phyloP scores from a whole-genome alignment of 2,888 invertebrate species.

The Agrochola circellaris region DNA sequence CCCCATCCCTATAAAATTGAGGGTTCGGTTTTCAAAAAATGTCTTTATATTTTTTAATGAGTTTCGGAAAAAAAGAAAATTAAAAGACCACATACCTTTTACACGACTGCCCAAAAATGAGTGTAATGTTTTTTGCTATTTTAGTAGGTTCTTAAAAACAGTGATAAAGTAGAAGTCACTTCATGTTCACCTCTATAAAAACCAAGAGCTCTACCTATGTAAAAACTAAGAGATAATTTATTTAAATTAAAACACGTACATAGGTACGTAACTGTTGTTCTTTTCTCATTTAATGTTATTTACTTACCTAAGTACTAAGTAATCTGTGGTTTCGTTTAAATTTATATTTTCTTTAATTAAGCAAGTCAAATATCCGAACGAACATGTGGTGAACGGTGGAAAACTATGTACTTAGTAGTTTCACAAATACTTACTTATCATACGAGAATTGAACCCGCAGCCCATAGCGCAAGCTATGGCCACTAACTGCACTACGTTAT shows the following conservation, averaged over 20 bases:
- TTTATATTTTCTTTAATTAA: background rate
- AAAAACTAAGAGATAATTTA: background rate
- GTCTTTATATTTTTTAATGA: background rate
- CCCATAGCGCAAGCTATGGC: background rate
- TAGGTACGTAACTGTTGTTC: background rate
- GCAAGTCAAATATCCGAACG: background rate
- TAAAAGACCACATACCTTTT: background rate
- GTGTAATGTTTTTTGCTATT: background rate
- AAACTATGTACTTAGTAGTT: background rate
- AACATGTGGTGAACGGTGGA: background rate
- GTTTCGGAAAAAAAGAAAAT: background rate
- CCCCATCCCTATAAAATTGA: constrained; percentile 9
- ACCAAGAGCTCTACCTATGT: too few species aligned
- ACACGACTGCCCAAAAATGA: too few species aligned
- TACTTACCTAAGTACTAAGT: background rate
- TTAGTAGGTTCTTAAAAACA: background rate
- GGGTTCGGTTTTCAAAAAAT: constrained; percentile 26
- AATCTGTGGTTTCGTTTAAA: background rate
- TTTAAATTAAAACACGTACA: background rate
- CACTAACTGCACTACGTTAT: too few species aligned
- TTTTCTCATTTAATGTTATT: background rate
- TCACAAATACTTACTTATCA: background rate
- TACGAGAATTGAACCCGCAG: background rate
- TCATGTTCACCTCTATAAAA: background rate
- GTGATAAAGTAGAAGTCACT: background rate